These are phyloP conservation scores for Passer montanus DNA, from an alignment of 2,113 vertebrate genomes.

Conservation along the genomic window DNA sequence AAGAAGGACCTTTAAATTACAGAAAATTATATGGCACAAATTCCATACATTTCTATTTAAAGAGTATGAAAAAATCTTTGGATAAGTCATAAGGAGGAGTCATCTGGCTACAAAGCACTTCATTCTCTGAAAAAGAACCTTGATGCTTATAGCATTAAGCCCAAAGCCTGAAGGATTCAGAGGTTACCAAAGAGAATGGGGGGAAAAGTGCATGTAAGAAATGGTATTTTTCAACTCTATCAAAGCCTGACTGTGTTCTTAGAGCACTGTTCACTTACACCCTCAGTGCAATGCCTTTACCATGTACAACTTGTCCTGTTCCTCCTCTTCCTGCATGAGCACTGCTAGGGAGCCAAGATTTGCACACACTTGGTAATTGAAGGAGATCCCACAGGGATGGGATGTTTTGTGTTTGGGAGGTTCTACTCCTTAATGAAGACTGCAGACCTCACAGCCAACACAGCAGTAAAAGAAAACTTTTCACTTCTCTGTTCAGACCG, in stretches of 20 bases:
- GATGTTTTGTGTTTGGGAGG: neutral
- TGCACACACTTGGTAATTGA: neutral
- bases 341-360: neutral
- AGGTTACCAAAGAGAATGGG: neutral
- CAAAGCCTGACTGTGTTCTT: neutral
- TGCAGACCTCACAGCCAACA: neutral
- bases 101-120: neutral
- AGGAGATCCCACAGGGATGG: neutral
- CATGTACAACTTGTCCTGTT: neutral
- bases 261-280: accelerated
- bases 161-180: neutral
- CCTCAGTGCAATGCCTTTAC: neutral
- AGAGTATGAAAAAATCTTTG: neutral
- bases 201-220: neutral
- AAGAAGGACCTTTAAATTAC: neutral
- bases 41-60: neutral
- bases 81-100: neutral
- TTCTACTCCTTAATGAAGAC: neutral
- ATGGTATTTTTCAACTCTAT: neutral
- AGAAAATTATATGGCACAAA: neutral
- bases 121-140: neutral
- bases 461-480: neutral
- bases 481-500: neutral
- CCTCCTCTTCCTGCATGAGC: neutral
- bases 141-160: neutral